Evolutionary conservation across 2,113 vertebrate genomes (phyloP), one percentile per base, ranked within the genome.

Genomic region (Oryctolagus cuniculus): DNA sequence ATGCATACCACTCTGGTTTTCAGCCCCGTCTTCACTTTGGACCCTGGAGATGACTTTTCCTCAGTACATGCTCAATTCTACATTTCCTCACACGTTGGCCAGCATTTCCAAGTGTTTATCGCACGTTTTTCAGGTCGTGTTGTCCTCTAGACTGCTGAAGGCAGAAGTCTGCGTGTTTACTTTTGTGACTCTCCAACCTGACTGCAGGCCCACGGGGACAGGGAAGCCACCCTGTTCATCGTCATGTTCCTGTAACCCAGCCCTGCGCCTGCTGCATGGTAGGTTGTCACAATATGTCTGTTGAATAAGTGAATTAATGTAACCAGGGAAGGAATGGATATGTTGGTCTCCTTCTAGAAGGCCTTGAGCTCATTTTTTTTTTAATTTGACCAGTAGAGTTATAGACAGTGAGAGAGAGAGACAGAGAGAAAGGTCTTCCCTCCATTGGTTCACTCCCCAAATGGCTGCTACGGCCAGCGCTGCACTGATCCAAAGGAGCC

Each of bases 221-320:
- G 13, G 21, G 19, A 86, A 90, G n/a, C 9, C 36, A 2, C 64
- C 51, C 31, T 58, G 17, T 34, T 86, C 5, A 66, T 63, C 74
- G 77, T 22, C 64, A 2, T 64, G 69, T 44, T 85, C 63, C 29
- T 17, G 38, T 38, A 67, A 31, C 61, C 25, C 82, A 85, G 55
- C 27, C 4, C 53, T 34, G 38, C 66, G 51, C 73, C 89, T 94
- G 55, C 25, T 51, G 29, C 63, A 36, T 22, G 90, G 51, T 64
- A 83, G 82, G 55, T 15, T 15, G 70, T 94, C 25, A 53, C 49
- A 55, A 53, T 25, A 67, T 94, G 22, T 24, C 73, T 73, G 8
- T 74, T 86, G 88, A 81, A 49, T 88, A 55, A 95, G 70, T 83
- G 31, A 93, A 78, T 53, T n/a, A 63, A 72, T 94, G 53, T 69